Conservation (phyloP, 2,113 vertebrate genomes). For the Athene noctua region DNA sequence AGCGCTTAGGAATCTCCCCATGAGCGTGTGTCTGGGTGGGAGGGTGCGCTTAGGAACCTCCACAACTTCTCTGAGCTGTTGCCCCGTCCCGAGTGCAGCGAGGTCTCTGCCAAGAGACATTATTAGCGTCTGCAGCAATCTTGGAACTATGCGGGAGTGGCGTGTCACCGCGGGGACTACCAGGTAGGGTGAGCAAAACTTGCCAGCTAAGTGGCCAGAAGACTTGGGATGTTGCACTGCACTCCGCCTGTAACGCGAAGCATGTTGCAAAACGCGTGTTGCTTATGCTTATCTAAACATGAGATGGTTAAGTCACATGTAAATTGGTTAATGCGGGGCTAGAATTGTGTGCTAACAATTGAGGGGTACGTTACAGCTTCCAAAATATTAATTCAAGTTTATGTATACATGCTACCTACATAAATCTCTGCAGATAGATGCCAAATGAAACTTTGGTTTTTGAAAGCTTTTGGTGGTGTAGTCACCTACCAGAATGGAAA, state of each 20-base stretch:
- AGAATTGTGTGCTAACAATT: not conserved
- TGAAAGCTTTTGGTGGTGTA: not conserved
- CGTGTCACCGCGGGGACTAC: fast-evolving
- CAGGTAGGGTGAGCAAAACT: not conserved
- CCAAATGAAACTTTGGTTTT: not conserved
- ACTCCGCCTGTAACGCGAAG: not conserved
- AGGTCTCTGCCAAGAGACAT: not conserved
- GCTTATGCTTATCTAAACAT: not conserved
- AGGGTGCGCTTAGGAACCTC: not conserved
- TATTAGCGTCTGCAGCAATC: not conserved
- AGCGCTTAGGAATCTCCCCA: not conserved
- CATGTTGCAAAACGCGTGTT: not conserved
- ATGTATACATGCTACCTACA: not conserved
- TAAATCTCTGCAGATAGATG: not conserved
- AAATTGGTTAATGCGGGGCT: not conserved
- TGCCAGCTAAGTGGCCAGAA: not conserved
- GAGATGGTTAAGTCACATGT: not conserved
- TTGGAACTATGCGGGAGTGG: not conserved
- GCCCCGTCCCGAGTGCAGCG: not conserved
- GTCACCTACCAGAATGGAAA: not conserved
- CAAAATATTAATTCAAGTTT: not conserved
- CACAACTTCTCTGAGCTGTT: fast-evolving
- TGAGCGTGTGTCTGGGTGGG: not conserved
- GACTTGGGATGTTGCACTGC: not conserved
- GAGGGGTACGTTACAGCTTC: not conserved